Conservation (phyloP, 1,140 invertebrate species). For the Drosophila pachea region DNA sequence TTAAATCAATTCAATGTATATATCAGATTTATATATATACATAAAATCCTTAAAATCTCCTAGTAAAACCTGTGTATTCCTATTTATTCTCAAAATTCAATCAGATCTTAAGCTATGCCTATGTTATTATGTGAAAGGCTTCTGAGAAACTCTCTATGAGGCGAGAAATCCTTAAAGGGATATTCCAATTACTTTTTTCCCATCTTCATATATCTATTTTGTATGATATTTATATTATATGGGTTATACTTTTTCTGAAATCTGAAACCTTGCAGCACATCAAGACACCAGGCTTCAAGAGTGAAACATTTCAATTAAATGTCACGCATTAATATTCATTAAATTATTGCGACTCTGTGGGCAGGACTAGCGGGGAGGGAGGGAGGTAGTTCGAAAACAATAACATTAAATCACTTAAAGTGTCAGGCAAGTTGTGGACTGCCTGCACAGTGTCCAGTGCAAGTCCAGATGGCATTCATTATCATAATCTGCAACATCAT, state of each 20-base stretch:
- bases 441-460: constrained; percentile 64
- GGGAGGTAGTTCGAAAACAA: constrained; percentile 45
- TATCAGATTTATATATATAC: no score
- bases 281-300: constrained; percentile 1
- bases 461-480: constrained; percentile 77
- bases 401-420: constrained; percentile 79
- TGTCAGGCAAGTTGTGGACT: constrained; percentile 57
- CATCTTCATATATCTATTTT: no score
- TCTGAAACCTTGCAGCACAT: constrained; percentile 1
- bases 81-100: no score
- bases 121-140: no score
- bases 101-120: no score
- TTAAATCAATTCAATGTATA: no score
- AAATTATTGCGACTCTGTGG: constrained; percentile 40
- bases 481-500: constrained; percentile 78
- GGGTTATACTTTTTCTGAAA: constrained; percentile 2
- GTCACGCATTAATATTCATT: constrained; percentile 54
- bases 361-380: neutral
- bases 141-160: no score
- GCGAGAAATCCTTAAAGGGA: no score
- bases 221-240: no score
- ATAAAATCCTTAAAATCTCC: no score
- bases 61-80: no score
- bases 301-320: constrained; percentile 56
- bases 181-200: no score